Base-by-base conservation (phyloP, 2,888 invertebrate species). In the Crocallis elinguaria region DNA sequence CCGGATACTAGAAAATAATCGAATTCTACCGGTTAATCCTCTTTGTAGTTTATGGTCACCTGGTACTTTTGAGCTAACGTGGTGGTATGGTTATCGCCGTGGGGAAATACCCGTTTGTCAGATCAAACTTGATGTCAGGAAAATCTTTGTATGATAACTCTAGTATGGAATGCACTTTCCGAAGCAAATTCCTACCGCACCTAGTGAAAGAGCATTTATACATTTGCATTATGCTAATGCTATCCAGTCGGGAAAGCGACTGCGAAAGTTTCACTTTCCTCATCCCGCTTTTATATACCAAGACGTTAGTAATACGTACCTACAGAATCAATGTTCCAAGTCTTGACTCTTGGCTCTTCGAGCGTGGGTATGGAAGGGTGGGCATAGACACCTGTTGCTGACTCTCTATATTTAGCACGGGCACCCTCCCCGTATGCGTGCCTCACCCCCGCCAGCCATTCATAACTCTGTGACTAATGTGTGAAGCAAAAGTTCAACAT, bases 381-480 rank as follows among this genome's bases (percentile, higher is more conserved):
- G 67, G 71, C 52, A 57, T 58, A 65, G 75, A 77, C 89, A 90
- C 89, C 89, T 90, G 89, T 89, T 90, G 72, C 75, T 72, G 71
- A 66, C 67, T 59, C 60, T 75, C 87, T 89, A 89, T 87, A 81
- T 89, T 79, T 90, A 89, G 86, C 73, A 33, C 57, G 55, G 54
- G 59, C 62, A 65, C 71, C 66, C 69, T 55, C 66, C 45, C 60
- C 57, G 36, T 13, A n/a, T 3, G 57, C 67, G 25, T 60, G 46
- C 69, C 60, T 64, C 58, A 58, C 69, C 71, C 71, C 75, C 73
- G 68, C 74, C 70, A 73, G 66, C 77, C 85, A 85, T 82, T 87
- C 88, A 86, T 86, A 85, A 83, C 81, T 82, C 76, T 69, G 73
- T 88, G 89, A 90, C 84, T 89, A 89, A 89, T 86, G 82, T 82